Percentiles rank a stretch among this genome's conserved stretches.
Evolutionary conservation across 2,797 vertebrate species (phyloP).

Genomic region (Podarcis siculus): DNA sequence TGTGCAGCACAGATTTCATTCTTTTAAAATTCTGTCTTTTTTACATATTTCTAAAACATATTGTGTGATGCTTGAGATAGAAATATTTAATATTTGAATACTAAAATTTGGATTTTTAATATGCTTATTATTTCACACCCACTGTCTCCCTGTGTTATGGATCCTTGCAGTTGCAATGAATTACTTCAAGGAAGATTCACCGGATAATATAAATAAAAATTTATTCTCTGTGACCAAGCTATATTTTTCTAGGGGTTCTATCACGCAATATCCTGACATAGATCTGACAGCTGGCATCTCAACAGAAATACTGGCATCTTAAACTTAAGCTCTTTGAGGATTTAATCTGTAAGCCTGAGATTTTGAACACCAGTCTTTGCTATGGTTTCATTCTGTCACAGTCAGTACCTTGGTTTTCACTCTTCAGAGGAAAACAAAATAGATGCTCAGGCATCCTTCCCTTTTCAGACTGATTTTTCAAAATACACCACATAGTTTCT

Average conservation of each 20-base stretch:
- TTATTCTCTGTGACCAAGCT: constrained; percentile 64
- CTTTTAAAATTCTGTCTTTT: background rate
- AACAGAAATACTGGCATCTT: constrained; percentile 48
- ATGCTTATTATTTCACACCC: background rate
- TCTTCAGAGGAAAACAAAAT: background rate
- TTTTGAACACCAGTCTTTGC: constrained; percentile 56
- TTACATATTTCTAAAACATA: background rate
- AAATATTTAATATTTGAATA: background rate
- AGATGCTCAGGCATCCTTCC: constrained; percentile 38
- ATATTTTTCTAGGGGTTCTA: constrained; percentile 63
- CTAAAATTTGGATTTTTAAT: background rate
- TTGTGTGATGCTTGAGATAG: background rate
- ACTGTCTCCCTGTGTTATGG: constrained; percentile 13
- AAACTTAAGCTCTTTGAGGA: constrained; percentile 62
- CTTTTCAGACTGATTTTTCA: background rate
- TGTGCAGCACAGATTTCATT: background rate
- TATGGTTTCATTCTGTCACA: constrained; percentile 53
- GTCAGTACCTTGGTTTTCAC: constrained; percentile 37
- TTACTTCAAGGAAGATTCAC: constrained; percentile 45
- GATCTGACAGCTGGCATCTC: constrained; percentile 60
- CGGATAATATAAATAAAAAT: constrained; percentile 48
- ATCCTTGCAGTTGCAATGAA: constrained; percentile 20
- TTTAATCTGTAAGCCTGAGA: constrained; percentile 59
- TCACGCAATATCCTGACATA: constrained; percentile 55
- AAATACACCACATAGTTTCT: background rate